These are phyloP conservation scores for Neotoma lepida DNA, from an alignment of 2,113 vertebrate genomes.

Conservation along the genomic window DNA sequence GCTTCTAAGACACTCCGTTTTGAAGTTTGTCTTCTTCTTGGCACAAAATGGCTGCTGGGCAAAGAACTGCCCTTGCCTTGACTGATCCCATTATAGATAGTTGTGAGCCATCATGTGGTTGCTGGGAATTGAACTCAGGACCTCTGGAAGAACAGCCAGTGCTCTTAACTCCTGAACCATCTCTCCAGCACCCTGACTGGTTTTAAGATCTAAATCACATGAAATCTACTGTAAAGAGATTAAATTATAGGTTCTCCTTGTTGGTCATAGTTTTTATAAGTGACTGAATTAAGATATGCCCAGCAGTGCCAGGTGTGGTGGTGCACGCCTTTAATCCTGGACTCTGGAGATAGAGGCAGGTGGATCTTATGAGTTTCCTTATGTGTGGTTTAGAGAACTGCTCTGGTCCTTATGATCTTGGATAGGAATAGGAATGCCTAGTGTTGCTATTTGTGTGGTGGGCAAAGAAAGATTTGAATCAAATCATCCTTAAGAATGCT, in stretches of 20 bases:
- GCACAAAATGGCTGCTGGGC: no score
- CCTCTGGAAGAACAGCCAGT: background rate
- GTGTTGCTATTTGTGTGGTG: background rate
- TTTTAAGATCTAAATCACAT: slow-evolving; percentile 7
- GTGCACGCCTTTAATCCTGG: background rate
- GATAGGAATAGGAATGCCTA: no score
- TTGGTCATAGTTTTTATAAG: background rate
- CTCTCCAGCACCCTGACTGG: background rate
- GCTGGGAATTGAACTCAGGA: background rate
- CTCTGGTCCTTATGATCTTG: background rate
- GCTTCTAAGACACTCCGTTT: no score
- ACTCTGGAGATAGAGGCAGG: background rate
- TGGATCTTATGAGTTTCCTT: background rate
- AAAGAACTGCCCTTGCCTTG: no score
- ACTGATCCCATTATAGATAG: background rate
- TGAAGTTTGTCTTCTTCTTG: no score
- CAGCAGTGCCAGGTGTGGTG: background rate
- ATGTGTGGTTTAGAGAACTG: background rate
- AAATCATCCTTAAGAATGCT: background rate
- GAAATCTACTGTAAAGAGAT: slow-evolving; percentile 20
- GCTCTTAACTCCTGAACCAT: background rate
- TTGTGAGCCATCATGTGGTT: background rate
- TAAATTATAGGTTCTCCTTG: background rate
- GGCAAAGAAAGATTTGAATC: background rate
- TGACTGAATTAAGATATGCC: background rate